Evolutionary conservation across 1,140 invertebrate species (phyloP).

Genomic region (Gyrodactylus bullatarudis): DNA sequence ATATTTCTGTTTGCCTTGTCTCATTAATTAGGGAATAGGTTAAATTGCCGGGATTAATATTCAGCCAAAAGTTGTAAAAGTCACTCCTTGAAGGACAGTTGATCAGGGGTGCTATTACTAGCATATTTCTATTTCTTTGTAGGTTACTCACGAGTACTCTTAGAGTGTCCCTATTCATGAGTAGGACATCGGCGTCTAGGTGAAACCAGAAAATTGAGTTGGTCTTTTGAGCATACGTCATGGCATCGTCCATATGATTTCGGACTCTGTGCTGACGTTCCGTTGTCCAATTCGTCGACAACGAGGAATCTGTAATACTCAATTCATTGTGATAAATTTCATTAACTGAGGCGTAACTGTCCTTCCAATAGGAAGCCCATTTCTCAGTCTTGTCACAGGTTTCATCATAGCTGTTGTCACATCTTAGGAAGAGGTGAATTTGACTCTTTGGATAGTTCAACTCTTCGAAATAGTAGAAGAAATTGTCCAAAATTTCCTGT

Average conservation of each 20-base stretch:
- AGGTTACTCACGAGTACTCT: not conserved
- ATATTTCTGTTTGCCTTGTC: not conserved
- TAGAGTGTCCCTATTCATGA: not conserved
- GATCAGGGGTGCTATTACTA: not conserved
- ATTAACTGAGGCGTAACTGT: not conserved
- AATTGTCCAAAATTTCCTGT: not conserved
- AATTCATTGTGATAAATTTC: not conserved
- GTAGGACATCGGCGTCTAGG: slow-evolving; percentile 3
- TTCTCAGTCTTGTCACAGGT: not conserved
- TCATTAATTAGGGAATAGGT: not conserved
- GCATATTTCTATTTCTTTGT: not conserved
- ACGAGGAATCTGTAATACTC: not conserved
- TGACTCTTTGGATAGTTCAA: not conserved
- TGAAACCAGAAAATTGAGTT: not conserved
- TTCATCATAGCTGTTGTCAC: not conserved
- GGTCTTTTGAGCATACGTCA: not conserved
- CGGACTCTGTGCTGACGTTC: not conserved
- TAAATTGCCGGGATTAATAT: not conserved
- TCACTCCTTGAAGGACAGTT: not conserved
- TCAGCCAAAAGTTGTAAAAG: slow-evolving; percentile 6
- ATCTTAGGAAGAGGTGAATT: not conserved
- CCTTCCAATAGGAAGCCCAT: not conserved
- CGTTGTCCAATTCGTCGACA: not conserved
- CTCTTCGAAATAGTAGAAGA: slow-evolving; percentile 3
- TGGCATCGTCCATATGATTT: not conserved